Evolutionary conservation across 2,113 vertebrate species (phyloP).

Genomic region (Turnix velox): DNA sequence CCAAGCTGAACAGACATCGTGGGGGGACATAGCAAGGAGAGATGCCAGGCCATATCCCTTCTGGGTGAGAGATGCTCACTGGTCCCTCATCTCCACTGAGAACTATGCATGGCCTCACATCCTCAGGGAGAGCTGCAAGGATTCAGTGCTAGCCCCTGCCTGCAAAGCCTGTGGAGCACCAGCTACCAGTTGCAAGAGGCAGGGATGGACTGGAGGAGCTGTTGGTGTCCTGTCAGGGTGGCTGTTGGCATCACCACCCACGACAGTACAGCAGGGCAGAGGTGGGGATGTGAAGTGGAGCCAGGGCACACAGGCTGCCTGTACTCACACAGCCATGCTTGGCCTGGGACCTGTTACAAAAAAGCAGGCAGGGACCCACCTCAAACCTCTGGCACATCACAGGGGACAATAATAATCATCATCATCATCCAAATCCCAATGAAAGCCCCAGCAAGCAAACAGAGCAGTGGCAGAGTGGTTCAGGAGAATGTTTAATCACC

Average conservation of each 20-base stretch:
- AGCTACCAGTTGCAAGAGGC: fast-evolving
- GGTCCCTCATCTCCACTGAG: neutral
- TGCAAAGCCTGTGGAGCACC: neutral
- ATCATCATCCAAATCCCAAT: neutral
- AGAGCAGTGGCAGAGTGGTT: neutral
- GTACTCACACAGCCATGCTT: neutral
- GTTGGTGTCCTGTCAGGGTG: neutral
- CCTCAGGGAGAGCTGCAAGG: neutral
- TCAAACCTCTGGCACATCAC: slow-evolving; percentile 46
- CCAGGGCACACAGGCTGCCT: fast-evolving
- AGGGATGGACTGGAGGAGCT: neutral
- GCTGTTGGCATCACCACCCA: fast-evolving
- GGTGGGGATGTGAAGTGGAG: neutral
- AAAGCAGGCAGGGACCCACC: neutral
- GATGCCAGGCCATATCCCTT: neutral
- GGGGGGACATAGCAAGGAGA: neutral
- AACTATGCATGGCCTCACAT: neutral
- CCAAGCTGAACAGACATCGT: neutral
- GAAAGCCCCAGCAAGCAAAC: neutral
- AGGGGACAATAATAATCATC: neutral
- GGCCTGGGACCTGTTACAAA: neutral
- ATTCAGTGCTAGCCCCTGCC: neutral
- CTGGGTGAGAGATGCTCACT: neutral
- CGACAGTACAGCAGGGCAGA: neutral
- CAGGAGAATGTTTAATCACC: neutral